Conservation (phyloP, 2,888 invertebrate species). For the Achlya flavicornis region DNA sequence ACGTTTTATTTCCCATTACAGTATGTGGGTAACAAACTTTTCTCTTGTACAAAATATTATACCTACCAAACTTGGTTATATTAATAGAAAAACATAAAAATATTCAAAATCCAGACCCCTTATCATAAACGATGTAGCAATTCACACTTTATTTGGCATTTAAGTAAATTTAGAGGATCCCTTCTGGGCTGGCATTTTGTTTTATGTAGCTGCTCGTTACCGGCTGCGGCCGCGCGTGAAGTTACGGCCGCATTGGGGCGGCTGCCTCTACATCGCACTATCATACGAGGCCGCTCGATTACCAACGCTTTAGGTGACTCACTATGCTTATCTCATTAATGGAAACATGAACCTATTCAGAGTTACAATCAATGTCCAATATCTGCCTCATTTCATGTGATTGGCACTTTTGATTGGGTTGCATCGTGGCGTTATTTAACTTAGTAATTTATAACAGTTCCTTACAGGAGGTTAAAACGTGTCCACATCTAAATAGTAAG, state of each 20-base stretch:
- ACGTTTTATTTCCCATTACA: too few species aligned
- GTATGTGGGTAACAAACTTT: too few species aligned
- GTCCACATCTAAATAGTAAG: too few species aligned
- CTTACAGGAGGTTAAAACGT: background rate
- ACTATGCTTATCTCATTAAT: background rate
- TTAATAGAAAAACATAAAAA: background rate
- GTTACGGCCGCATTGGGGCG: conserved; percentile 77
- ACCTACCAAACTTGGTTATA: too few species aligned
- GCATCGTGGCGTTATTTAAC: too few species aligned
- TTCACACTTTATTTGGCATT: conserved; percentile 82
- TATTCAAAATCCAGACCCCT: conserved; percentile 50
- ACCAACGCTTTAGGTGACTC: background rate
- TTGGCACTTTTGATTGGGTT: too few species aligned
- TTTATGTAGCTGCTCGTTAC: conserved; percentile 83
- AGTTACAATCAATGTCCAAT: too few species aligned
- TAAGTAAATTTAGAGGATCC: conserved; percentile 80
- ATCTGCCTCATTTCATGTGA: too few species aligned
- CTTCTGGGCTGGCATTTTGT: conserved; percentile 80
- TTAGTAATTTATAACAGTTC: too few species aligned
- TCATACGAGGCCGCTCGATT: conserved; percentile 24
- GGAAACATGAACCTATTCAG: too few species aligned
- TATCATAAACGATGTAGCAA: conserved; percentile 78
- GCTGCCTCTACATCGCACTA: conserved; percentile 43
- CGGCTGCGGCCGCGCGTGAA: conserved; percentile 80
- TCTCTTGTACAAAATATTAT: too few species aligned